A percentile compares a stretch with the other conserved stretches of the same genome.
These are phyloP conservation scores for Mayetiola destructor DNA, from an alignment of 2,888 invertebrate species.

Conservation along the genomic window DNA sequence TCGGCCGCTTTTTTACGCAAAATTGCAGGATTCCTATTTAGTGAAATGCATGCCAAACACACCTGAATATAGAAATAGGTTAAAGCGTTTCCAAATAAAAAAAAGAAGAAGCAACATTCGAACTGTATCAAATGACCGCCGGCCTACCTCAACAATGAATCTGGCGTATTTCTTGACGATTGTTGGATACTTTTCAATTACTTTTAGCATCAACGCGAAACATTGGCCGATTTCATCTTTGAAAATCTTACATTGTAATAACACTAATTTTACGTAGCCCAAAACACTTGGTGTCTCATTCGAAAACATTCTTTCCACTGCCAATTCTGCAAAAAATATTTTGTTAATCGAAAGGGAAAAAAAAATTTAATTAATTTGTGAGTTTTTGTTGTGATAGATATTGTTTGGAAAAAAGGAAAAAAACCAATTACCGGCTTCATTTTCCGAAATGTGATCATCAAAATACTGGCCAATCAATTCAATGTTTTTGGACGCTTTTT, in stretches of 20 bases:
- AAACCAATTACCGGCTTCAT: constrained; percentile 21
- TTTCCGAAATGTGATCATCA: constrained; percentile 19
- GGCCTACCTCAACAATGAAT: constrained; percentile 19
- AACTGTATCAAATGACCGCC: background rate
- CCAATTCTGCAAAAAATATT: constrained; percentile 17
- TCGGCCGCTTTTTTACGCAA: constrained; percentile 24
- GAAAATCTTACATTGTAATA: constrained; percentile 20
- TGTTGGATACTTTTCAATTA: constrained; percentile 19
- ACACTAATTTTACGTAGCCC: constrained; percentile 19
- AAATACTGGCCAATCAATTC: constrained; percentile 21
- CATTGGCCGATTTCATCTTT: constrained; percentile 22
- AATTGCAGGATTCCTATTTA: constrained; percentile 21
- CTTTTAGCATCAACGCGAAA: constrained; percentile 21
- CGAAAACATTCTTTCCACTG: constrained; percentile 22
- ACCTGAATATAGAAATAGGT: constrained; percentile 16
- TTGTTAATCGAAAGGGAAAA: background rate
- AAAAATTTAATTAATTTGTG: background rate
- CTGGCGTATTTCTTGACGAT: constrained; percentile 17
- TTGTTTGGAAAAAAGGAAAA: background rate
- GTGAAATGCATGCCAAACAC: constrained; percentile 21
- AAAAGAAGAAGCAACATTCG: background rate
- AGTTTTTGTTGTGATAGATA: background rate
- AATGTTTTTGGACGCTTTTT: constrained; percentile 19
- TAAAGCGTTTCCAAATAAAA: background rate
- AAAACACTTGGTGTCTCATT: constrained; percentile 20